Evolutionary conservation across 1,140 invertebrate genomes (phyloP), one percentile per base, ranked within the genome.

Genomic region (Trichonephila clavipes): DNA sequence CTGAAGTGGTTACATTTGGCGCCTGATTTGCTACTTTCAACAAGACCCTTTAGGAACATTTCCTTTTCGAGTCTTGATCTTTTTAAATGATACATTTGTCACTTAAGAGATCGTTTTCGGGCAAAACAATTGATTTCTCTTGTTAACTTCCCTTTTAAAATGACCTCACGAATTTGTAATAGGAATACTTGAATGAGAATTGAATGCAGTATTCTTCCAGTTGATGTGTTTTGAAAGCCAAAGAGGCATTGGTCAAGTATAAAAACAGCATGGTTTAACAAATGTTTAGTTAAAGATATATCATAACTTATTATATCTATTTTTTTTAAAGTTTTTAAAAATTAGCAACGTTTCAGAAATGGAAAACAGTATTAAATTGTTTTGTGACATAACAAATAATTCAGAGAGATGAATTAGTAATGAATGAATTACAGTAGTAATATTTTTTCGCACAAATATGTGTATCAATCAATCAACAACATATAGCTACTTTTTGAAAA

Each of bases 1-100:
- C 90, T 85, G 62, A 92, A 92, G 90, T 92, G 90, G 90, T 92
- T 92, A 85, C 77, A 92, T 92, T 92, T 85, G 81, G 59, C 34
- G 58, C 72, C 81, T 92, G 77, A 92, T 92, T 92, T 92, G 81
- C 58, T 66, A 12, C 90, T 92, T 92, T 85, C 81, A 92, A 58
- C 19, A 44, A 69, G 28, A 40, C 69, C 51, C 90, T 51, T 66
- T 24, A 21, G 90, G 77, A 28, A 62, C 28, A 24, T 85, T 92
- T 85, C 34, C 44, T 72, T 6, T 58, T 34, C 28, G 21, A 24
- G 19, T 61, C 51, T 18, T 59, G 72, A 81, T 90, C 77, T 77
- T 81, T 81, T 90, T 58, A 81, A 82, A 61, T 51, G 44, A 58
- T 34, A 44, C 89, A 90, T 82, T 82, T 90, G 44, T 90, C 69